phyloP scores from a whole-genome alignment of 2,797 vertebrate genomes.

The Liparis tanakae region DNA sequence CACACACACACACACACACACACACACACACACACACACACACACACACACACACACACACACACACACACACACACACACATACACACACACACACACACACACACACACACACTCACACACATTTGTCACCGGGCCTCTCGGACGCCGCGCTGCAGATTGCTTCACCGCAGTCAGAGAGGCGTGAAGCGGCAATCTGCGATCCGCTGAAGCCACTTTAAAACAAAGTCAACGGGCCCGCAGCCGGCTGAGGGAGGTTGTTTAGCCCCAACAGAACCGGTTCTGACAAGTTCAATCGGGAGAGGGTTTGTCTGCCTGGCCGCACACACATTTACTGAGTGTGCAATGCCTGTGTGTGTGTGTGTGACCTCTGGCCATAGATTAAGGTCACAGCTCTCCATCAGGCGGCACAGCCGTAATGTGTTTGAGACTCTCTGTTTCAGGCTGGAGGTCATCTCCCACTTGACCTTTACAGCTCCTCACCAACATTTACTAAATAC shows the following conservation, averaged over 20 bases:
- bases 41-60: no score
- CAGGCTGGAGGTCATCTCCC: constrained; percentile 50
- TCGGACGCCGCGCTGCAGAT: not conserved
- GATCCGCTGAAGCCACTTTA: constrained; percentile 48
- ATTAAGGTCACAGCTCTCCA: constrained; percentile 68
- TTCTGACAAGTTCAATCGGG: constrained; percentile 71
- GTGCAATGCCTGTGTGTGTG: constrained; percentile 54
- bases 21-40: no score
- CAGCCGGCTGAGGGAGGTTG: constrained; percentile 40
- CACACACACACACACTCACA: no score
- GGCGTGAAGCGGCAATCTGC: constrained; percentile 55
- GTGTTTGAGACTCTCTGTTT: constrained; percentile 54
- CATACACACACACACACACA: no score
- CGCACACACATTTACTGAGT: constrained; percentile 65
- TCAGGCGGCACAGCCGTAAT: constrained; percentile 64
- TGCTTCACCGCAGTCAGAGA: constrained; percentile 5
- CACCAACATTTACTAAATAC: not conserved
- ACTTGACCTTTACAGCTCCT: constrained; percentile 32
- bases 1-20: no score
- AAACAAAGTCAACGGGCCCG: constrained; percentile 35
- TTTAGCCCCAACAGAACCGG: constrained; percentile 64
- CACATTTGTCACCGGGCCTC: constrained; percentile 19
- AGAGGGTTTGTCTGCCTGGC: constrained; percentile 62
- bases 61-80: no score
- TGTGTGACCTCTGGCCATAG: constrained; percentile 65